Conservation (phyloP, 2,797 vertebrate species). For the Anas bernieri region DNA sequence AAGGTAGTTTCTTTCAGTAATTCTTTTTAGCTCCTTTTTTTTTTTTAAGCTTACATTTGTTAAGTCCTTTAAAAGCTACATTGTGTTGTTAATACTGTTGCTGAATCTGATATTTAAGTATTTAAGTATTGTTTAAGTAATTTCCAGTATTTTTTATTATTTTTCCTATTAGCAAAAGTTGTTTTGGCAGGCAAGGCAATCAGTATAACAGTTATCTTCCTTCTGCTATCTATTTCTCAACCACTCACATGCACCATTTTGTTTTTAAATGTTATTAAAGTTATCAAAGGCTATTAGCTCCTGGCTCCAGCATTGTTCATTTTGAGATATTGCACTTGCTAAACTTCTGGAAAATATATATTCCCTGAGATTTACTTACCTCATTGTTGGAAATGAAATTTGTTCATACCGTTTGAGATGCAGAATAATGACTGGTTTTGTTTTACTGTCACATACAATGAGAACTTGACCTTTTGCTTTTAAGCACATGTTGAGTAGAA, state of each 20-base stretch:
- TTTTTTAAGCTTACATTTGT: not conserved
- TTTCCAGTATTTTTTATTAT: not conserved
- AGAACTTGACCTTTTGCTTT: constrained; percentile 30
- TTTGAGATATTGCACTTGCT: not conserved
- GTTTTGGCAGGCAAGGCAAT: not conserved
- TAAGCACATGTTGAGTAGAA: not conserved
- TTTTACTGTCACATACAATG: not conserved
- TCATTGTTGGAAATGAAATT: not conserved
- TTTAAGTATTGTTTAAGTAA: not conserved
- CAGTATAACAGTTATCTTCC: not conserved
- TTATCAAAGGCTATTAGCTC: not conserved
- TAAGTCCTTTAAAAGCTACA: not conserved
- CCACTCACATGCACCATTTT: not conserved
- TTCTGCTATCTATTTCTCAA: not conserved
- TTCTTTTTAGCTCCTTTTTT: not conserved
- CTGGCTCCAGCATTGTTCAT: not conserved
- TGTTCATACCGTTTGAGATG: not conserved
- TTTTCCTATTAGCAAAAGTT: not conserved
- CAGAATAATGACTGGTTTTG: constrained; percentile 2
- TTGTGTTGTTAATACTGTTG: not conserved
- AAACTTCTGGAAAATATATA: not conserved
- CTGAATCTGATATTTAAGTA: not conserved
- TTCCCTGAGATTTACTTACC: not conserved
- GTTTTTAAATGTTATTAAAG: not conserved
- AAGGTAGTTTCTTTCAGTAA: not conserved